These are phyloP conservation scores for Encarsia formosa DNA, from an alignment of 2,888 invertebrate species.

Conservation along the genomic window DNA sequence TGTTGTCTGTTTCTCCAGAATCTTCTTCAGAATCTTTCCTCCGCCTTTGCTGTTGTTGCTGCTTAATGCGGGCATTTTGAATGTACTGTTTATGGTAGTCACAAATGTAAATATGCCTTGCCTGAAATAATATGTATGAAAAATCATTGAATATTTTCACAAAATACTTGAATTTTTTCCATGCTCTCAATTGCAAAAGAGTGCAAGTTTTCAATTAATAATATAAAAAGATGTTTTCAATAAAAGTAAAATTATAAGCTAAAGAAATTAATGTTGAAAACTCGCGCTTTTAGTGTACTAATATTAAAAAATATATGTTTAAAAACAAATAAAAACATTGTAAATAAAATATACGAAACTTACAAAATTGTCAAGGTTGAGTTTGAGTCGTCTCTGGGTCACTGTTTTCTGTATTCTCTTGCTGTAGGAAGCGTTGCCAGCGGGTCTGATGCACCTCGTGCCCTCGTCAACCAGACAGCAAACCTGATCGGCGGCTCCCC, in stretches of 20 bases:
- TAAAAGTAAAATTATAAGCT: not conserved
- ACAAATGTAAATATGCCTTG: conserved; percentile 93
- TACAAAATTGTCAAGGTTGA: conserved; percentile 78
- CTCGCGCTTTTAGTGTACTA: too few species aligned
- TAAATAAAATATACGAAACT: too few species aligned
- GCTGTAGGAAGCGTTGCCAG: conserved; percentile 93
- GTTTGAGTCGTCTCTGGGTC: conserved; percentile 82
- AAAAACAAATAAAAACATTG: too few species aligned
- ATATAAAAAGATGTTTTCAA: not conserved
- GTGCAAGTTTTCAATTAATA: too few species aligned
- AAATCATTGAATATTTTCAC: too few species aligned
- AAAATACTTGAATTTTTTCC: too few species aligned
- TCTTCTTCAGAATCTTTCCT: conserved; percentile 93
- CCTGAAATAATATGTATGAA: conserved; percentile 55
- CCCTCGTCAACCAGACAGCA: conserved; percentile 91
- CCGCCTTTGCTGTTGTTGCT: conserved; percentile 56
- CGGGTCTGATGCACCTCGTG: conserved; percentile 79
- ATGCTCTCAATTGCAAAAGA: too few species aligned
- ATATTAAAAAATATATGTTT: too few species aligned
- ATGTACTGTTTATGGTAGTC: conserved; percentile 95
- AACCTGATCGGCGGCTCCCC: conserved; percentile 81
- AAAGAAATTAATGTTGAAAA: too few species aligned
- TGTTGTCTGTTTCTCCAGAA: conserved; percentile 82
- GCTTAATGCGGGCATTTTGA: conserved; percentile 89
- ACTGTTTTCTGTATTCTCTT: conserved; percentile 96